phyloP scores from a whole-genome alignment of 1,140 invertebrate genomes.

The Pseudomyrmex cubaensis region DNA sequence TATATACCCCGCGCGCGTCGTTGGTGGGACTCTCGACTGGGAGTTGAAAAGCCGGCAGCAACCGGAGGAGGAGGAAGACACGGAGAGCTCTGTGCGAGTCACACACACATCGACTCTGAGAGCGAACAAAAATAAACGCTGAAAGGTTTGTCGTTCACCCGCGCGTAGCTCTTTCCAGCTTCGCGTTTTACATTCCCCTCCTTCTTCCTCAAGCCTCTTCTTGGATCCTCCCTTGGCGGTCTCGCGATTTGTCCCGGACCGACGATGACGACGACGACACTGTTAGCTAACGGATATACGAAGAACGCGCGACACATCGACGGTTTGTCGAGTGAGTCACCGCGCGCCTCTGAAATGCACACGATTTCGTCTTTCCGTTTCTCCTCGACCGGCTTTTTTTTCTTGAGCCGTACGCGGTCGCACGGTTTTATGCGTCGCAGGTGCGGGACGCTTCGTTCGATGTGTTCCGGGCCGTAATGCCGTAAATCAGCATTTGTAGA shows the following conservation, averaged over 20 bases:
- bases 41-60: conserved; percentile 42
- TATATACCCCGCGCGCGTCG: conserved; percentile 55
- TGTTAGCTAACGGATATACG: conserved; percentile 28
- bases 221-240: conserved; percentile 19
- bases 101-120: conserved; percentile 53
- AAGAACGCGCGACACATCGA: conserved; percentile 59
- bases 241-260: conserved; percentile 42
- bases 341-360: conserved; percentile 31
- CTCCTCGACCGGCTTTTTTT: conserved; percentile 43
- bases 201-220: too few species aligned
- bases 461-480: conserved; percentile 9
- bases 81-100: conserved; percentile 22
- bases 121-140: conserved; percentile 73
- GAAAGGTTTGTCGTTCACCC: conserved; percentile 51
- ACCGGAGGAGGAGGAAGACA: neutral
- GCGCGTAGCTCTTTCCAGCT: conserved; percentile 46
- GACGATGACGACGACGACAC: conserved; percentile 44
- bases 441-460: conserved; percentile 25
- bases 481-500: neutral
- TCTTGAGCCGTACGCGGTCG: neutral
- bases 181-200: conserved; percentile 45
- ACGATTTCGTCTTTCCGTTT: conserved; percentile 28
- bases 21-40: conserved; percentile 40
- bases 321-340: conserved; percentile 67
- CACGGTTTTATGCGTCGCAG: conserved; percentile 61